Conservation (phyloP, 2,113 vertebrate species). For the Sinosuthora webbiana region DNA sequence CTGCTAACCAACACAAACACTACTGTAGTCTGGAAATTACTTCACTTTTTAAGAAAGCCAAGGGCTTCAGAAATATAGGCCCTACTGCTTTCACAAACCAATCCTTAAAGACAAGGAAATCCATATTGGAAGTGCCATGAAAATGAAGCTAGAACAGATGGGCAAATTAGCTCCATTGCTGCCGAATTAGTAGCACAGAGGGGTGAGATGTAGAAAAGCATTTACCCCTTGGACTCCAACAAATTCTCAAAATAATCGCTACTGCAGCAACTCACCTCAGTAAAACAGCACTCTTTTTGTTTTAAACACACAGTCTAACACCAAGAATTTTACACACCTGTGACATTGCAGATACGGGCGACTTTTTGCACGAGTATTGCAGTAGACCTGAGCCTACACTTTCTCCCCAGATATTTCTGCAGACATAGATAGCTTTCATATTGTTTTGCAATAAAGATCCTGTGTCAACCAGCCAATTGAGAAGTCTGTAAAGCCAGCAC, state of each 20-base stretch:
- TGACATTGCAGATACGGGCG: accelerated
- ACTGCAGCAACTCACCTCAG: neutral
- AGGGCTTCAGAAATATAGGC: neutral
- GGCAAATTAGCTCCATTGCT: neutral
- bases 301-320: neutral
- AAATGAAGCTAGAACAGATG: neutral
- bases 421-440: neutral
- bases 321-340: neutral
- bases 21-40: neutral
- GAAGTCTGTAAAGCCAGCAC: neutral
- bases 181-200: neutral
- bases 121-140: accelerated
- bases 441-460: neutral
- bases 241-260: neutral
- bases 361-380: neutral
- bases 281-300: neutral
- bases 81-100: neutral
- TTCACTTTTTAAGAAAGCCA: neutral
- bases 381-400: neutral
- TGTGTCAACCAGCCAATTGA: neutral
- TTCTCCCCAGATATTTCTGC: neutral
- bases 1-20: neutral
- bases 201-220: neutral
- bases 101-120: neutral
- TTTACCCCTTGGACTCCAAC: neutral